Conservation (phyloP, 2,113 vertebrate species). For the Chaetodon auriga region DNA sequence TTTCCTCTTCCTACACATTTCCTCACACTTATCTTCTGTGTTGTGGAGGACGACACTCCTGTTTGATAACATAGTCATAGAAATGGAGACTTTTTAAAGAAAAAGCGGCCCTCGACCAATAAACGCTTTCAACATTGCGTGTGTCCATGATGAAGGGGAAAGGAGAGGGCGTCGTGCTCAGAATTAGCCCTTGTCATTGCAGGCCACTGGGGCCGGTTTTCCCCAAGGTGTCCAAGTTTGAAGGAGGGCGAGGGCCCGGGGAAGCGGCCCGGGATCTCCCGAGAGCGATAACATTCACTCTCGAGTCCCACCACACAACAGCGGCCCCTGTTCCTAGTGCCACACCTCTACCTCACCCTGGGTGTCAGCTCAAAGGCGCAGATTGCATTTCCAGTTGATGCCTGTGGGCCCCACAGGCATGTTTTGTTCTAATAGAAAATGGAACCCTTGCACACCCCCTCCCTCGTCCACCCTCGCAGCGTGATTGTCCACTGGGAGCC, state of each 20-base stretch:
- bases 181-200: slow-evolving; percentile 58
- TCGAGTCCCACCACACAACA: slow-evolving; percentile 62
- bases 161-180: slow-evolving; percentile 34
- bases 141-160: slow-evolving; percentile 16
- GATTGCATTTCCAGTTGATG: slow-evolving; percentile 81
- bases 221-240: slow-evolving; percentile 59
- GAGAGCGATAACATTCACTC: slow-evolving; percentile 78
- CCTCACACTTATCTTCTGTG: slow-evolving; percentile 41
- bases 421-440: slow-evolving; percentile 82
- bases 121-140: slow-evolving; percentile 24
- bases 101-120: slow-evolving; percentile 20
- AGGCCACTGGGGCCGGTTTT: slow-evolving; percentile 44
- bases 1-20: slow-evolving; percentile 57
- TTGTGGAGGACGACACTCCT: slow-evolving; percentile 22
- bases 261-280: slow-evolving; percentile 66
- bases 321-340: slow-evolving; percentile 27
- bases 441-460: slow-evolving; percentile 54
- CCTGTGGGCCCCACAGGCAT: slow-evolving; percentile 76
- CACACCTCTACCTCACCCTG: slow-evolving; percentile 63
- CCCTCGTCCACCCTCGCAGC: slow-evolving; percentile 52
- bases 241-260: slow-evolving; percentile 47
- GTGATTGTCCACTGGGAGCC: slow-evolving; percentile 73
- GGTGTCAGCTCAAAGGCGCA: slow-evolving; percentile 75
- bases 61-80: slow-evolving; percentile 46
- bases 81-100: slow-evolving; percentile 16